Evolutionary conservation across 2,797 vertebrate genomes (phyloP).

Genomic region (Muscicapa striata): DNA sequence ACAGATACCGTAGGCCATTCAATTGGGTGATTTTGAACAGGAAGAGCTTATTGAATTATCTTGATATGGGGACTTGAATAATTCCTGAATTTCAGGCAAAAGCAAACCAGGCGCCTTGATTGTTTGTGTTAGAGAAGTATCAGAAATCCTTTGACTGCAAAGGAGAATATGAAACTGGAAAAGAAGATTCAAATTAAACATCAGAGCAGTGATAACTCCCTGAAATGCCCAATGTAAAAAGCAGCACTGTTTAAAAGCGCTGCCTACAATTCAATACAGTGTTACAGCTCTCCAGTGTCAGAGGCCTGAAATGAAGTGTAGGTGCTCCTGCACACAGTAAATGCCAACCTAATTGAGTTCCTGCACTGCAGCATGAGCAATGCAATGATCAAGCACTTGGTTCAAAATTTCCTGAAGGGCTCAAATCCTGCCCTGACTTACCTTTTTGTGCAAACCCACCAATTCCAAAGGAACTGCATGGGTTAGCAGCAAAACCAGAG

Average conservation of each 20-base stretch:
- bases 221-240: background rate
- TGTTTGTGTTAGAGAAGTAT: background rate
- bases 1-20: background rate
- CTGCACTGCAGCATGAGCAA: background rate
- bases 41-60: constrained; percentile 52
- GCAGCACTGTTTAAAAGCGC: background rate
- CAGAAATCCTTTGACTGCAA: background rate
- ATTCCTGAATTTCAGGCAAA: constrained; percentile 8
- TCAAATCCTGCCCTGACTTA: constrained; percentile 24
- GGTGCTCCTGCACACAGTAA: background rate
- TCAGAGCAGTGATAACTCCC: background rate
- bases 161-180: background rate
- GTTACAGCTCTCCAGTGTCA: background rate
- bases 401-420: constrained; percentile 36
- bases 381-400: background rate
- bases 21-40: constrained; percentile 41
- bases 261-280: background rate
- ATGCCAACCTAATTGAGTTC: constrained; percentile 30
- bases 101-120: background rate
- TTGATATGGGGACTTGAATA: background rate
- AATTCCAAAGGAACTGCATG: background rate
- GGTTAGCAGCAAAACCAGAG: constrained; percentile 1
- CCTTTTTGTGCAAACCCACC: background rate
- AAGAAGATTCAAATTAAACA: background rate
- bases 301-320: background rate